phyloP scores from a whole-genome alignment of 2,797 vertebrate species.

The Microchirus variegatus region DNA sequence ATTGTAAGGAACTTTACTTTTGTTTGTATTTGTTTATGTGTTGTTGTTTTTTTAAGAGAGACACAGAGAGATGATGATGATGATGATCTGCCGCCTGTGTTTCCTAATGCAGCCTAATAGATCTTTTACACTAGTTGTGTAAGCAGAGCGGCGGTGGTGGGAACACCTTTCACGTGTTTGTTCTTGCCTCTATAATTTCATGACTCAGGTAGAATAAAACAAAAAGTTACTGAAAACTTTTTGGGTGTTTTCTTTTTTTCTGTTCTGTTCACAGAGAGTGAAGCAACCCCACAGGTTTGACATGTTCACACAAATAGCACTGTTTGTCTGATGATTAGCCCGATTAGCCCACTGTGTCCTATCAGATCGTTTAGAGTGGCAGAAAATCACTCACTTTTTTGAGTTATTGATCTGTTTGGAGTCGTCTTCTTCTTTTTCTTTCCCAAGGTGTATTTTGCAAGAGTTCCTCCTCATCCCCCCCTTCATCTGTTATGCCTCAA shows the following conservation, averaged over 20 bases:
- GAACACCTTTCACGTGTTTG: constrained; percentile 54
- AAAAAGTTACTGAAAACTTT: constrained; percentile 7
- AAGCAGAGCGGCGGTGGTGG: not conserved
- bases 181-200: constrained; percentile 38
- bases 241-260: constrained; percentile 21
- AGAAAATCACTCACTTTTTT: constrained; percentile 8
- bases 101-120: not conserved
- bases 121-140: not conserved
- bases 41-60: constrained; percentile 3
- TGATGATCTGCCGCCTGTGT: not conserved
- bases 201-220: constrained; percentile 9
- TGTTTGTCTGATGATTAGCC: constrained; percentile 5
- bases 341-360: not conserved
- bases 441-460: constrained; percentile 32
- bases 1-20: constrained; percentile 51
- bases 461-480: constrained; percentile 24
- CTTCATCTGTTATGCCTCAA: constrained; percentile 54
- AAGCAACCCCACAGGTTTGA: not conserved
- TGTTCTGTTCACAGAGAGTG: constrained; percentile 7
- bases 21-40: constrained; percentile 28
- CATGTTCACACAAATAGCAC: not conserved
- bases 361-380: constrained; percentile 1
- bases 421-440: not conserved
- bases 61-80: too few species aligned
- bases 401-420: constrained; percentile 22